These are phyloP conservation scores for Heterocephalus glaber DNA, from an alignment of 2,113 vertebrate species.

Conservation along the genomic window DNA sequence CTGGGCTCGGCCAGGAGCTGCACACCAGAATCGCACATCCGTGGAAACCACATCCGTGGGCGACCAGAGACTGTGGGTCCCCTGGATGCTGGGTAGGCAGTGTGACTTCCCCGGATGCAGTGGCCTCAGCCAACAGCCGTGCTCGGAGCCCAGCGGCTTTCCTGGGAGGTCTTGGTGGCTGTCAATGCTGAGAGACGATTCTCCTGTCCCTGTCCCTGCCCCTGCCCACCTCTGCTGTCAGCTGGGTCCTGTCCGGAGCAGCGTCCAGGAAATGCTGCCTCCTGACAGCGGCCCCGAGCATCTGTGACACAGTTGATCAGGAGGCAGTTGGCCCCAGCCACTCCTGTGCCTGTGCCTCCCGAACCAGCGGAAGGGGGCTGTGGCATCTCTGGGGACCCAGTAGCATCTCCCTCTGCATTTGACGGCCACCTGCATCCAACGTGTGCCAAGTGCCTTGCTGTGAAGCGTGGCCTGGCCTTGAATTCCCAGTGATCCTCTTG, in stretches of 20 bases:
- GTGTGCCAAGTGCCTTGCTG: not conserved
- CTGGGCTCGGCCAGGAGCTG: not conserved
- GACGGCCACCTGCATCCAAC: not conserved
- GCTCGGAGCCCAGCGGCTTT: not conserved
- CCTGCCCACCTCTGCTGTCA: not conserved
- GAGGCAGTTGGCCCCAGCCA: rapidly evolving
- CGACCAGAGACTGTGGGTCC: not conserved
- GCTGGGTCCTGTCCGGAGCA: not conserved
- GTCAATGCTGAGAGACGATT: slow-evolving; percentile 7
- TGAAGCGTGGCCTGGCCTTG: not conserved
- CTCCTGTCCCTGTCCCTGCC: not conserved
- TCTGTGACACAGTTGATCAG: rapidly evolving
- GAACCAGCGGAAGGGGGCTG: not conserved
- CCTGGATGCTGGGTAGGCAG: not conserved
- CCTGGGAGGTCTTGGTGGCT: not conserved
- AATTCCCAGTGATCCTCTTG: not conserved
- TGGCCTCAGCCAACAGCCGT: not conserved
- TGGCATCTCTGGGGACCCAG: rapidly evolving
- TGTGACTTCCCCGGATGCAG: rapidly evolving
- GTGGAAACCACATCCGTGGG: not conserved
- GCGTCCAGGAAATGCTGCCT: not conserved
- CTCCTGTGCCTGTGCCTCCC: rapidly evolving
- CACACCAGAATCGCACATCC: rapidly evolving
- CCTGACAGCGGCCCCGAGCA: not conserved
- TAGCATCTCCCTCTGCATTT: not conserved